Percentiles rank a stretch among this genome's conserved stretches.
These are phyloP conservation scores for Drosophila multiciliata DNA, from an alignment of 2,888 invertebrate genomes.

Conservation along the genomic window DNA sequence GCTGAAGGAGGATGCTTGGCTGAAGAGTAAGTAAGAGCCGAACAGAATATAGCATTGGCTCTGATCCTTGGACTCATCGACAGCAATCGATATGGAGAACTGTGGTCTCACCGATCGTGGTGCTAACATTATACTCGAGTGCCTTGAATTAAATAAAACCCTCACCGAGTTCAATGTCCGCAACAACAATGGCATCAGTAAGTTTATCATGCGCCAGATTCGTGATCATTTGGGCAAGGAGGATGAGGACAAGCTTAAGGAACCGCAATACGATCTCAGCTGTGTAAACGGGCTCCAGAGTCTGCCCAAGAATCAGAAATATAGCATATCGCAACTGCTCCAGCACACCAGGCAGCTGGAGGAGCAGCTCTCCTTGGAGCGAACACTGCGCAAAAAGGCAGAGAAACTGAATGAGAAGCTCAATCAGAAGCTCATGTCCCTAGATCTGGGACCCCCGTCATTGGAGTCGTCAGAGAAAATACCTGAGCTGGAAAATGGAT, in stretches of 20 bases:
- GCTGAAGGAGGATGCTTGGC: constrained; percentile 92
- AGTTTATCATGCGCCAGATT: constrained; percentile 85
- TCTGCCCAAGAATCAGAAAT: constrained; percentile 70
- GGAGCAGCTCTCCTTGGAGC: constrained; percentile 88
- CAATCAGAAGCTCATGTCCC: constrained; percentile 87
- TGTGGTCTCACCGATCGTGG: constrained; percentile 90
- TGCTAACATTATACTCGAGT: constrained; percentile 86
- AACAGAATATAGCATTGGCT: neutral
- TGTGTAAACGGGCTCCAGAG: constrained; percentile 61
- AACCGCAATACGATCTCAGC: constrained; percentile 79
- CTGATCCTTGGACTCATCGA: neutral
- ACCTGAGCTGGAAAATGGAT: constrained; percentile 74
- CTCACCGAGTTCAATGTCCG: constrained; percentile 90
- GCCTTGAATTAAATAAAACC: constrained; percentile 88
- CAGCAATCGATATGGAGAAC: constrained; percentile 90
- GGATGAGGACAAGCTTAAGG: constrained; percentile 70
- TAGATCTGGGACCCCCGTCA: constrained; percentile 46
- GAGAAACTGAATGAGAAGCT: constrained; percentile 88
- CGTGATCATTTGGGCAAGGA: constrained; percentile 85
- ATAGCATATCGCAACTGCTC: constrained; percentile 72
- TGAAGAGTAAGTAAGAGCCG: constrained; percentile 86
- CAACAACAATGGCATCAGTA: constrained; percentile 87
- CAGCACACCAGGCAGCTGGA: constrained; percentile 85
- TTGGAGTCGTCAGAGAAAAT: constrained; percentile 25
- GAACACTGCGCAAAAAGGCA: constrained; percentile 87